phyloP scores from a whole-genome alignment of 2,888 invertebrate species.

The Orthonevra nobilis region DNA sequence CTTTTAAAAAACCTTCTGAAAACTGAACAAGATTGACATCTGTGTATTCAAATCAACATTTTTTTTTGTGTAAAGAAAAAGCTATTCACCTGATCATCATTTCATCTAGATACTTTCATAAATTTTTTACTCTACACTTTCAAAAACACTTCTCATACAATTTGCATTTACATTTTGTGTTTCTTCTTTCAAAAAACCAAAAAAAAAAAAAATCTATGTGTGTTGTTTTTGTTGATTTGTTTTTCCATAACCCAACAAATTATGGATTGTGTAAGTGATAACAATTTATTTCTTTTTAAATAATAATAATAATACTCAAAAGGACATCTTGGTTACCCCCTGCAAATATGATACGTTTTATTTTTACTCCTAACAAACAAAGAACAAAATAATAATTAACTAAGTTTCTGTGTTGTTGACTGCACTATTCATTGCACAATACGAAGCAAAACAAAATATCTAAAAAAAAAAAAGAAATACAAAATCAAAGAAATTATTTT shows the following conservation, averaged over 20 bases:
- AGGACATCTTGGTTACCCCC: conserved; percentile 50
- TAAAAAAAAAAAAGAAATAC: conserved; percentile 21
- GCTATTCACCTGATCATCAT: no score
- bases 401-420: conserved; percentile 66
- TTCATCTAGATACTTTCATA: no score
- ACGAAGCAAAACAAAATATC: conserved; percentile 31
- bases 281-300: conserved; percentile 29
- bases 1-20: no score
- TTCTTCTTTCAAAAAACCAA: not conserved
- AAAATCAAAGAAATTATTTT: conserved; percentile 44
- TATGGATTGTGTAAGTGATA: conserved; percentile 45
- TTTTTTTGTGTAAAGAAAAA: not conserved
- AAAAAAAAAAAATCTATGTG: conserved; percentile 25
- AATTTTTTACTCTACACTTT: no score
- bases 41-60: no score
- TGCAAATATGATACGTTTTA: conserved; percentile 16
- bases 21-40: no score
- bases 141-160: conserved; percentile 2
- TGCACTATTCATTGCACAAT: conserved; percentile 68
- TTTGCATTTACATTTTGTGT: not conserved
- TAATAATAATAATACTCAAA: conserved; percentile 32
- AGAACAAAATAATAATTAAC: conserved; percentile 32
- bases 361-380: conserved; percentile 45
- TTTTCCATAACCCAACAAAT: conserved; percentile 39
- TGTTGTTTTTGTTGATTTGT: conserved; percentile 15